These are phyloP conservation scores for Callipepla squamata DNA, from an alignment of 2,113 vertebrate species.

Conservation along the genomic window DNA sequence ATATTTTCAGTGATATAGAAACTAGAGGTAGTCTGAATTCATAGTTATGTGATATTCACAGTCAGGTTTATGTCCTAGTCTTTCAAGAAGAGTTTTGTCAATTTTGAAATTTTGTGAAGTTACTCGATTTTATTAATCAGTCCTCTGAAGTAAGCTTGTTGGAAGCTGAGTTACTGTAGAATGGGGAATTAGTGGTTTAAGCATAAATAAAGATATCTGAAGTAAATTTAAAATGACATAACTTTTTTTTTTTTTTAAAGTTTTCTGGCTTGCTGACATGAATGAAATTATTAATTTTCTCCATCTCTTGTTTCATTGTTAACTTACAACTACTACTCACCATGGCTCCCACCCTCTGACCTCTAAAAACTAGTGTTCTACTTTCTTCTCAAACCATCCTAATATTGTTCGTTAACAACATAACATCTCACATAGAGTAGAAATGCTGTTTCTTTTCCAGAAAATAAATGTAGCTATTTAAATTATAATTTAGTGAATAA, in stretches of 20 bases:
- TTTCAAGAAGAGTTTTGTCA: background rate
- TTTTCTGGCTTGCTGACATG: background rate
- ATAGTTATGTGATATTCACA: background rate
- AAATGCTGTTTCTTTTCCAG: background rate
- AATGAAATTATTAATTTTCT: background rate
- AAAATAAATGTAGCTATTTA: slow-evolving; percentile 8
- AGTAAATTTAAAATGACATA: background rate
- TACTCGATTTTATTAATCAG: background rate
- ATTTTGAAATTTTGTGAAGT: background rate
- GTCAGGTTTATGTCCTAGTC: background rate
- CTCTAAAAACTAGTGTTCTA: background rate
- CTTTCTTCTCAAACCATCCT: background rate
- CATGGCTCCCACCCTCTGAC: background rate
- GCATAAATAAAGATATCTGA: background rate
- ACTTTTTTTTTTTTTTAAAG: background rate
- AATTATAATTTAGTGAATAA: background rate
- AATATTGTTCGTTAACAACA: background rate
- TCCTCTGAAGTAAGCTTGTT: background rate
- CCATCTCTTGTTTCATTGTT: background rate
- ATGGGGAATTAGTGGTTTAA: background rate
- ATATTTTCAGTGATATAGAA: background rate
- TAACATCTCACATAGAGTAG: background rate
- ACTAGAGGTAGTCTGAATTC: background rate
- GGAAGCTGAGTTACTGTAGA: background rate
- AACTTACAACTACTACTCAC: background rate